Percentiles rank a stretch among this genome's conserved stretches.
Evolutionary conservation across 2,888 invertebrate species (phyloP).

Genomic region (Harmothoe impar): DNA sequence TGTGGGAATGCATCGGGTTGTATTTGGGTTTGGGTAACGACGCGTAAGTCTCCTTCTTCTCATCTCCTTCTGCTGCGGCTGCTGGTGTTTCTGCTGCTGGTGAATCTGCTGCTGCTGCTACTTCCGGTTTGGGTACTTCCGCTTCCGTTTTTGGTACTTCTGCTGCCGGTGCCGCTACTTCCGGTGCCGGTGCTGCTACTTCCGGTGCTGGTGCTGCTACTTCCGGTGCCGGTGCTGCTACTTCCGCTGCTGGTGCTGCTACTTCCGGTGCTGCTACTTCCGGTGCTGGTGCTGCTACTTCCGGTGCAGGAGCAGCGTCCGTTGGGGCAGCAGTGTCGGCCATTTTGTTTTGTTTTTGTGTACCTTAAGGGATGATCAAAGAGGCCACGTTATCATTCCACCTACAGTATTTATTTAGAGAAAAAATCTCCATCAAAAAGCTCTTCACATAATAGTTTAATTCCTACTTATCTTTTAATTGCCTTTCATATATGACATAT

Average conservation of each 20-base stretch:
- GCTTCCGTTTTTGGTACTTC: conserved; percentile 5
- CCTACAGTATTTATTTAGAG: too few species aligned
- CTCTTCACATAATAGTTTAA: too few species aligned
- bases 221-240: neutral
- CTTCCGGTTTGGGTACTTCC: conserved; percentile 3
- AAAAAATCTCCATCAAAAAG: too few species aligned
- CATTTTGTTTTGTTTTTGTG: neutral
- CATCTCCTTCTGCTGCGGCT: neutral
- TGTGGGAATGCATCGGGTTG: conserved; percentile 32
- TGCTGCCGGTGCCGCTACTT: neutral
- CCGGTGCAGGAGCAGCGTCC: neutral
- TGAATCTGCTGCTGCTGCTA: neutral
- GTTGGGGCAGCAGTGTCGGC: conserved; percentile 13
- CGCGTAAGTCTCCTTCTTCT: neutral
- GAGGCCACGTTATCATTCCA: too few species aligned
- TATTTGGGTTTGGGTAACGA: conserved; percentile 36
- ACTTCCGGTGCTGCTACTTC: neutral
- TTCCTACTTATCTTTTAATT: too few species aligned
- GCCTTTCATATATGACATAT: too few species aligned
- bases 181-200: neutral
- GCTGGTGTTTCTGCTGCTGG: neutral
- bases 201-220: neutral
- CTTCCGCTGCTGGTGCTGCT: neutral
- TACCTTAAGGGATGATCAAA: too few species aligned
- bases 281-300: neutral